Evolutionary conservation across 2,888 invertebrate species (phyloP).

Genomic region (Drosophila pullipes): DNA sequence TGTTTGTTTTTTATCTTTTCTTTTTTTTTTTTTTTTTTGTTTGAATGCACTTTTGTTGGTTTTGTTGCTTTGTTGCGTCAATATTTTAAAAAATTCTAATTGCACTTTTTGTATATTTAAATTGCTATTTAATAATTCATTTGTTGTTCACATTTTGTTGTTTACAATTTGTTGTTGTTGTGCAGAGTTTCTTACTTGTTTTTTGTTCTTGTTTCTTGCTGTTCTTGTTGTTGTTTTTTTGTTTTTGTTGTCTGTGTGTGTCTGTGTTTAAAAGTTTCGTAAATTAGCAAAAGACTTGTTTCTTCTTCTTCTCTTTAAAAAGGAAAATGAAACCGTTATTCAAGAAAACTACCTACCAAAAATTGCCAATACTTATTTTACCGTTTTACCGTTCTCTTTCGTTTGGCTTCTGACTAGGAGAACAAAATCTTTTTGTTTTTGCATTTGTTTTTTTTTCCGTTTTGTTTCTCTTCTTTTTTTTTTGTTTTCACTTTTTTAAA

Average conservation of each 20-base stretch:
- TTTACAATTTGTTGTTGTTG: slow-evolving; percentile 12
- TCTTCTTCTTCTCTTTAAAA: slow-evolving; percentile 26
- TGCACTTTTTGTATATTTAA: slow-evolving; percentile 73
- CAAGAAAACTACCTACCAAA: slow-evolving; percentile 2
- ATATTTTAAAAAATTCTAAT: slow-evolving; percentile 77
- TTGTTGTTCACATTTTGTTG: slow-evolving; percentile 21
- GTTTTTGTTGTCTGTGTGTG: slow-evolving; percentile 11
- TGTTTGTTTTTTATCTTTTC: slow-evolving; percentile 42
- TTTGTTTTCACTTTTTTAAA: too few species aligned
- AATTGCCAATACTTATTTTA: slow-evolving; percentile 15
- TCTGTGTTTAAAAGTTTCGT: slow-evolving; percentile 22
- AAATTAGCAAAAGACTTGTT: slow-evolving; percentile 21
- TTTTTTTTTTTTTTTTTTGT: slow-evolving; percentile 43
- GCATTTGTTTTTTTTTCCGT: neutral
- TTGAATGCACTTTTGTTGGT: slow-evolving; percentile 73
- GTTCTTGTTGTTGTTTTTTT: slow-evolving; percentile 20
- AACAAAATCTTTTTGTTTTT: slow-evolving; percentile 9
- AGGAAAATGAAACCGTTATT: slow-evolving; percentile 49
- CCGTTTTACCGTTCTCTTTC: slow-evolving; percentile 8
- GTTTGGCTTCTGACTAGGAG: slow-evolving; percentile 31
- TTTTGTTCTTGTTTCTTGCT: slow-evolving; percentile 15
- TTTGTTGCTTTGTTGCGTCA: slow-evolving; percentile 65
- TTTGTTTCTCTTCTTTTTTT: neutral
- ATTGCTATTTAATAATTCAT: slow-evolving; percentile 52
- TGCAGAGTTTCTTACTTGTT: slow-evolving; percentile 26